These are phyloP conservation scores for Amblyopsis rosae DNA, from an alignment of 2,113 vertebrate species.

Conservation along the genomic window DNA sequence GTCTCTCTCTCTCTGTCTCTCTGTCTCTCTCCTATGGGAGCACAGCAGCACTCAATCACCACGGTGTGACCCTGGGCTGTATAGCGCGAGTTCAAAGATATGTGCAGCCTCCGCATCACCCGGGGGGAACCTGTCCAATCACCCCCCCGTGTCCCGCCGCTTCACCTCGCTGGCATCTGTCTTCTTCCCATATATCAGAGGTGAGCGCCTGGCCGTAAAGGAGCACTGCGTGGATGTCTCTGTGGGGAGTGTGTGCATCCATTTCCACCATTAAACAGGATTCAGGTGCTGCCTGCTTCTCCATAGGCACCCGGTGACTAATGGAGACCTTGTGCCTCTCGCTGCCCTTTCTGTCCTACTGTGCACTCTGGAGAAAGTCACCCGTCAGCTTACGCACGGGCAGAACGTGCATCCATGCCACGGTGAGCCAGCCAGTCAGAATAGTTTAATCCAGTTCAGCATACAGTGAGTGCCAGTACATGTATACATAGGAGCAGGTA, in stretches of 20 bases:
- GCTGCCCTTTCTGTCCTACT: constrained; percentile 65
- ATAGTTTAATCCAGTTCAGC: not conserved
- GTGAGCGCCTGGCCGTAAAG: constrained; percentile 65
- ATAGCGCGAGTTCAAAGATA: constrained; percentile 58
- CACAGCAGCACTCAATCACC: constrained; percentile 56
- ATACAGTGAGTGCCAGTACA: constrained; percentile 10
- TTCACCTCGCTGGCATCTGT: constrained; percentile 67
- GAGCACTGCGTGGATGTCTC: constrained; percentile 42
- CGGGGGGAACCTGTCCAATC: constrained; percentile 54
- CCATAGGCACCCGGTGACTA: constrained; percentile 64
- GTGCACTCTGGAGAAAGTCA: constrained; percentile 37
- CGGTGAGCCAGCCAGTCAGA: not conserved
- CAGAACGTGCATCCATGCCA: not conserved
- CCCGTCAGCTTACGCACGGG: not conserved
- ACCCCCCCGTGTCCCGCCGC: constrained; percentile 44
- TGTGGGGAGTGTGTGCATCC: constrained; percentile 62
- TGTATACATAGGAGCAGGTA: constrained; percentile 23
- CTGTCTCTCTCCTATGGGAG: constrained; percentile 41
- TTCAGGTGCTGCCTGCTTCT: constrained; percentile 69
- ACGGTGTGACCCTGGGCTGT: constrained; percentile 58
- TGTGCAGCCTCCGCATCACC: constrained; percentile 52
- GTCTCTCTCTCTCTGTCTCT: not conserved
- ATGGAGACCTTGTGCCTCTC: constrained; percentile 57
- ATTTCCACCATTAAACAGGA: constrained; percentile 75
- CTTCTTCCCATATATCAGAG: constrained; percentile 69